phyloP scores from a whole-genome alignment of 2,888 invertebrate genomes.

The Pyrrhia umbra region DNA sequence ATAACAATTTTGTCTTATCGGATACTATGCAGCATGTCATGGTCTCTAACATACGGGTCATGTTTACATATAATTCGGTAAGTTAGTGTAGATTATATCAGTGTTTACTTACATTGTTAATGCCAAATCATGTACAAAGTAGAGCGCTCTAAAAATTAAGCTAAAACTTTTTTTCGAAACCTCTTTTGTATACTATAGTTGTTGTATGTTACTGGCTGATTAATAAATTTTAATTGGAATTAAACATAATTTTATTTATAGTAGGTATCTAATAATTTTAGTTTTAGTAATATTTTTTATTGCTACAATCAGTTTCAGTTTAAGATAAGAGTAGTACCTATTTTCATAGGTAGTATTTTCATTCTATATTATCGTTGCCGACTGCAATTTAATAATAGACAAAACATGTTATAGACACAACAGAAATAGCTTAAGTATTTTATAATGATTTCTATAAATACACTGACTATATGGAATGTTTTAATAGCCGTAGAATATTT shows the following conservation, averaged over 20 bases:
- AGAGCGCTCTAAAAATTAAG: not conserved
- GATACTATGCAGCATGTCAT: slow-evolving; percentile 42
- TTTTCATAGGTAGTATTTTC: no score
- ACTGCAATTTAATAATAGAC: not conserved
- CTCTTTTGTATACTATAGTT: not conserved
- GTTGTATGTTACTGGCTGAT: not conserved
- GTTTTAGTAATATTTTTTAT: no score
- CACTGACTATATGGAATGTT: slow-evolving; percentile 14
- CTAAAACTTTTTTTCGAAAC: not conserved
- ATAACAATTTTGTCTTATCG: slow-evolving; percentile 42
- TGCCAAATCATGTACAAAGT: slow-evolving; percentile 1
- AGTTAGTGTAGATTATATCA: slow-evolving; percentile 28
- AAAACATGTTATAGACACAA: not conserved
- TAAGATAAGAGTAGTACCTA: no score
- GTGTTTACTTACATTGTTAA: not conserved
- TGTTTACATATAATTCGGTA: slow-evolving; percentile 53
- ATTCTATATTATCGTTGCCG: not conserved
- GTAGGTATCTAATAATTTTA: not conserved
- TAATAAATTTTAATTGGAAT: not conserved
- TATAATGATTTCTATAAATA: slow-evolving; percentile 19
- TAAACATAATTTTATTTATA: not conserved
- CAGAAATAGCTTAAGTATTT: slow-evolving; percentile 11
- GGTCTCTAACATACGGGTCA: slow-evolving; percentile 34
- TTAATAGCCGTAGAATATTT: slow-evolving; percentile 37
- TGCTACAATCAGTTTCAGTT: no score